Base-by-base conservation (phyloP, 2,113 vertebrate genomes). In the Pteronura brasiliensis region DNA sequence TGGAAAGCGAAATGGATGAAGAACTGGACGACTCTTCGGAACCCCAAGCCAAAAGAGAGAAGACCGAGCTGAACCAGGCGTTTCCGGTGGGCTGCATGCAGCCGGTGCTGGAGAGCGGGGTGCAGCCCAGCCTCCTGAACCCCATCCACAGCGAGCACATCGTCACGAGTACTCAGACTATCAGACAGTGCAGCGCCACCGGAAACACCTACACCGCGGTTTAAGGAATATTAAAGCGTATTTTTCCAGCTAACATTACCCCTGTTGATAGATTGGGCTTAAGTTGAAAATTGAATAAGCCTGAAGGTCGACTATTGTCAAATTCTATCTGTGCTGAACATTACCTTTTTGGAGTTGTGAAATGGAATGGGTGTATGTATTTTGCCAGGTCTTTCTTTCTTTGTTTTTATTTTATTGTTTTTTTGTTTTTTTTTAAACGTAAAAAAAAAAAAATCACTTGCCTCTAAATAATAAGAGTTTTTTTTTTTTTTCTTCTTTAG, bases 181-280 rank as follows among this genome's bases (percentile, higher is more conserved):
- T 99, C 98, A 97, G 99, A 97, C 99, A 99, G 71, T 99, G 99
- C 98, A 99, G 99, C 90, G 95, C 99, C 59, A 99, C 99, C 57
- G 99, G 99, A 98, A 99, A 99, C 79, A 99, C 99, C 72, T 99
- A 99, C n/a, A 99, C 99, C 84, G 99, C 99, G 94, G 99, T 99
- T 96, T 99, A 99, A 98, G 92, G 98, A 85, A 97, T 96, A 96
- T 76, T 89, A 98, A 98, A 98, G 94, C 52, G 72, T 96, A 89
- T 97, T 93, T 96, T 97, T 84, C 86, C 57, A 98, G 97, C 97
- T 98, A 96, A 95, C 93, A 92, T 98, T 98, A 98, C 97, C 96
- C 97, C 93, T 98, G 86, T 97, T 98, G 97, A 98, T 98, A 77
- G 42, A 95, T 97, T 98, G 97, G 96, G 98, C 98, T 99, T 98